Percentiles rank a stretch among this genome's conserved stretches.
These are phyloP conservation scores for zebrafish (Danio rerio) DNA, from an alignment of 2,113 vertebrate genomes.

Conservation along the genomic window DNA sequence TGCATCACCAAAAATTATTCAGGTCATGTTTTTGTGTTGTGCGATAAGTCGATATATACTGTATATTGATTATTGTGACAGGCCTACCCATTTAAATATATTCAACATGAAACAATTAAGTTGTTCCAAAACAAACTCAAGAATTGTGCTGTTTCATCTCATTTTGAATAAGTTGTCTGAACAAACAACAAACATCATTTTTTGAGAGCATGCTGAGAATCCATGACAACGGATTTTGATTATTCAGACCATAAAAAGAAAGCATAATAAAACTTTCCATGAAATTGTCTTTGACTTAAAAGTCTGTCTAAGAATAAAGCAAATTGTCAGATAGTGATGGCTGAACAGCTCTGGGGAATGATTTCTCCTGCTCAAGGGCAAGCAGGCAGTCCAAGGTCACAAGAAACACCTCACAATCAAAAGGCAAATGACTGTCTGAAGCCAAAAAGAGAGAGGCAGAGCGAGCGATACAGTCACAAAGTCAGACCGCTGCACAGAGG, in stretches of 20 bases:
- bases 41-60: too few relatives aligned
- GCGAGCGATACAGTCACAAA: slow-evolving; percentile 39
- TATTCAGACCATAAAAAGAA: background rate
- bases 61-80: too few relatives aligned
- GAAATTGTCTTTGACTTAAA: background rate
- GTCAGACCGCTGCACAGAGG: background rate
- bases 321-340: background rate
- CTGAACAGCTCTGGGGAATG: background rate
- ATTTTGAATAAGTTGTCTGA: too few relatives aligned
- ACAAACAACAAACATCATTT: too few relatives aligned
- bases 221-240: background rate
- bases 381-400: slow-evolving; percentile 16
- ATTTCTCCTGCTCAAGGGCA: background rate
- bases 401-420: slow-evolving; percentile 20
- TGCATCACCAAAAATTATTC: too few relatives aligned
- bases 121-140: too few relatives aligned
- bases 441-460: background rate
- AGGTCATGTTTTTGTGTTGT: too few relatives aligned
- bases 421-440: slow-evolving; percentile 23
- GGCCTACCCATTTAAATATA: too few relatives aligned
- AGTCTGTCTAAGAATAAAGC: slow-evolving; percentile 13
- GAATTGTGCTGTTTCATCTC: too few relatives aligned
- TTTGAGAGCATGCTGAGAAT: too few relatives aligned
- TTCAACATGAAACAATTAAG: too few relatives aligned
- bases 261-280: background rate